Base-by-base conservation (phyloP, 2,797 vertebrate species). In the Scomberomorus guttatus region DNA sequence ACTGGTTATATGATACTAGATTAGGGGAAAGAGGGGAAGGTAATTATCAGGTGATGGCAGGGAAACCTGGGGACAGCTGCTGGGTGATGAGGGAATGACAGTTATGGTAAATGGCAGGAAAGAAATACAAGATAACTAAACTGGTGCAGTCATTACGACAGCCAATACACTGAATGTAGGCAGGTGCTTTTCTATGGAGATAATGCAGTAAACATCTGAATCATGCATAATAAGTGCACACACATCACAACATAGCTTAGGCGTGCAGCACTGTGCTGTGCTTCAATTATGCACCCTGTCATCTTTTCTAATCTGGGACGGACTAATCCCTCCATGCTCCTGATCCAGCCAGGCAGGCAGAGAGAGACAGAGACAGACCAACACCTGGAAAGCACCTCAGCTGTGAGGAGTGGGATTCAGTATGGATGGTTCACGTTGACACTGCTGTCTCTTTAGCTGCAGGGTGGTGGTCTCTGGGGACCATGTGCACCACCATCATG, bases 401-500 rank as follows among this genome's bases (percentile, higher is more conserved):
- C 78, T 70, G 54, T 22, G 32, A 14, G 10, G 56, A 54, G 27
- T 5, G 50, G 61, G 44, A 56, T 63, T 54, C 69, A 65, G 22
- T 32, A 80, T 90, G 90, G 58, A 58, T 4, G 29, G 10, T 51
- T 71, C 7, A 20, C 64, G 63, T 72, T 92, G 75, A 93, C 44
- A 64, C 58, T 29, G 39, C 69, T 62, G 48, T 50, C 32, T 72
- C n/a, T 37, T 46, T 79, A 22, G 73, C 59, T 59, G 50, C 70
- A 58, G 77, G 63, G 42, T 20, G 57, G 62, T 63, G 68, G 66
- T 12, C 57, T 75, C 34, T 50, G 20, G 10, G 48, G 72, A 63
- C 84, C 92, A 98, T 98, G 97, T 98, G 97, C 91, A 98, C 97
- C 82, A 97, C 97, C 3, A 73, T 97, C 83, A 94, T 98, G 92